Evolutionary conservation across 2,113 vertebrate genomes (phyloP).

Genomic region (Carassius auratus): DNA sequence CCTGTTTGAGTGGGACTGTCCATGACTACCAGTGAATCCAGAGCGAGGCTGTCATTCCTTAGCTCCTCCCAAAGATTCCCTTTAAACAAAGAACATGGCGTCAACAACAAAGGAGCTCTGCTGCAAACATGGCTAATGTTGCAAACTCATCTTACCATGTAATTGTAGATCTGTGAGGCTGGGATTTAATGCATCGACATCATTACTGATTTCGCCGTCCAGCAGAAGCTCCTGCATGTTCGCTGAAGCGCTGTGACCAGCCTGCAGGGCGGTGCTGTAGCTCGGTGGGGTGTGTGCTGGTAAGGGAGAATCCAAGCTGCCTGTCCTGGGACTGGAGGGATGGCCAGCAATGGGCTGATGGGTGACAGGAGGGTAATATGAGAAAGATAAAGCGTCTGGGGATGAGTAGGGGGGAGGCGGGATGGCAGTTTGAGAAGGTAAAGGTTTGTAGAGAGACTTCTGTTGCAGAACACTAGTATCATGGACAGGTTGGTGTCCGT

Average conservation of each 20-base stretch:
- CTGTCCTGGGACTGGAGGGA: slow-evolving; percentile 65
- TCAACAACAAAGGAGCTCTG: background rate
- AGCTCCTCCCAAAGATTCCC: slow-evolving; percentile 94
- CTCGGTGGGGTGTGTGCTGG: slow-evolving; percentile 80
- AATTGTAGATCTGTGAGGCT: slow-evolving; percentile 93
- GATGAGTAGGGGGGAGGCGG: slow-evolving; percentile 63
- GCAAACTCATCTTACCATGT: slow-evolving; percentile 72
- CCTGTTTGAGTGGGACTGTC: slow-evolving; percentile 59
- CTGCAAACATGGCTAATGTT: background rate
- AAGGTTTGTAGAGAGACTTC: slow-evolving; percentile 62
- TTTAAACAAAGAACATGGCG: slow-evolving; percentile 58
- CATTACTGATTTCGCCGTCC: slow-evolving; percentile 84
- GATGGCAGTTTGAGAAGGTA: slow-evolving; percentile 57
- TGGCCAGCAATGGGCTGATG: slow-evolving; percentile 70
- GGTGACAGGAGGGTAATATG: slow-evolving; percentile 71
- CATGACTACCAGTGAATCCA: slow-evolving; percentile 79
- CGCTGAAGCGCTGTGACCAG: slow-evolving; percentile 71
- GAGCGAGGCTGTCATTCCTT: slow-evolving; percentile 86
- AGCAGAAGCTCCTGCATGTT: slow-evolving; percentile 82
- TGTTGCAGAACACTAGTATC: slow-evolving; percentile 30
- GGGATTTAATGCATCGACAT: slow-evolving; percentile 90
- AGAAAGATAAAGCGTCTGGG: slow-evolving; percentile 71
- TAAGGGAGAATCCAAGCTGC: slow-evolving; percentile 73
- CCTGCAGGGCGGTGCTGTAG: slow-evolving; percentile 72
- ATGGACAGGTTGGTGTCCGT: slow-evolving; percentile 63